Percentiles rank a stretch among this genome's conserved stretches.
phyloP scores from a whole-genome alignment of 1,140 invertebrate genomes.

The Caerostris darwini region DNA sequence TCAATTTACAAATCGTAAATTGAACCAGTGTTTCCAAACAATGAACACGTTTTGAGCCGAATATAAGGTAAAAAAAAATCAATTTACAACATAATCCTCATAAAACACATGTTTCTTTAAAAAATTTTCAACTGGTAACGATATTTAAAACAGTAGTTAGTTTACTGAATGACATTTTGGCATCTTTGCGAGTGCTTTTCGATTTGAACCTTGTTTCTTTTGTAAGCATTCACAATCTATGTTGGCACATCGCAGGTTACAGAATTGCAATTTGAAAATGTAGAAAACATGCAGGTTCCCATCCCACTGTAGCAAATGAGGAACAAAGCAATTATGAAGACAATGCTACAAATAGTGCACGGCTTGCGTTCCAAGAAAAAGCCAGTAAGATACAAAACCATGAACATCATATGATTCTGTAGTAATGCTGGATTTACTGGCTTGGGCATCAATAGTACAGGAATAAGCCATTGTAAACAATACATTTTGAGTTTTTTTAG shows the following conservation, averaged over 20 bases:
- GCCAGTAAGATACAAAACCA: slow-evolving; percentile 95
- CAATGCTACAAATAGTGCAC: slow-evolving; percentile 96
- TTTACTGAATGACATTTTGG: slow-evolving; percentile 44
- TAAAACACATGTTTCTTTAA: neutral
- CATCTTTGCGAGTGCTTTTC: slow-evolving; percentile 33
- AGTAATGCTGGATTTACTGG: slow-evolving; percentile 96
- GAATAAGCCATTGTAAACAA: slow-evolving; percentile 98
- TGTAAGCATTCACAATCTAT: neutral
- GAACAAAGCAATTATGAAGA: slow-evolving; percentile 95
- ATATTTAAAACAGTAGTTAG: slow-evolving; percentile 27
- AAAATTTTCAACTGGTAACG: slow-evolving; percentile 25
- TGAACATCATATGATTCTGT: slow-evolving; percentile 98
- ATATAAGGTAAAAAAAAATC: neutral
- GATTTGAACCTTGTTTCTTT: neutral
- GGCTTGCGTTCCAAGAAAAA: slow-evolving; percentile 97
- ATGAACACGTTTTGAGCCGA: neutral
- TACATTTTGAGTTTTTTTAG: slow-evolving; percentile 87
- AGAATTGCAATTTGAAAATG: slow-evolving; percentile 89
- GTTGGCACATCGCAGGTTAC: slow-evolving; percentile 84
- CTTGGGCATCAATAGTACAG: slow-evolving; percentile 97
- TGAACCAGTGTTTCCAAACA: neutral
- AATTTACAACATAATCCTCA: neutral
- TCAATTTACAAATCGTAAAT: neutral
- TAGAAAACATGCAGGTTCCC: slow-evolving; percentile 96
- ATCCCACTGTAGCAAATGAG: slow-evolving; percentile 97